Conservation (phyloP, 2,888 invertebrate genomes). For the Tetranychus truncatus region DNA sequence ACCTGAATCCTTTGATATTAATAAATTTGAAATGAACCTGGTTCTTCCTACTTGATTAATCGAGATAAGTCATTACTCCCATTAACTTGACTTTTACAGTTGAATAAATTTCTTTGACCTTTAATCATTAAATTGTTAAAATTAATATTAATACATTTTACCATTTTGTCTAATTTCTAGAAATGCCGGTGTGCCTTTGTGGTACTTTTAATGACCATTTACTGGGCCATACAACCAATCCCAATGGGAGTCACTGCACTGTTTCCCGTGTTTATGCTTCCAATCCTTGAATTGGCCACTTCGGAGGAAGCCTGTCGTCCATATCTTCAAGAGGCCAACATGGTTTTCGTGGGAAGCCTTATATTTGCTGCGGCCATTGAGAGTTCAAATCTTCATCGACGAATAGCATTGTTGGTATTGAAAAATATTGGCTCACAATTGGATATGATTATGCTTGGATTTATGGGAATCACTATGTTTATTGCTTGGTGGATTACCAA, state of each 20-base stretch:
- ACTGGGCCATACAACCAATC: constrained; percentile 28
- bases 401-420: constrained; percentile 18
- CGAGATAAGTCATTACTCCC: too few relatives aligned
- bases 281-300: constrained; percentile 18
- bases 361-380: constrained; percentile 21
- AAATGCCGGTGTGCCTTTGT: constrained; percentile 30
- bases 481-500: constrained; percentile 21
- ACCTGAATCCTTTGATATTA: too few relatives aligned
- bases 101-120: too few relatives aligned
- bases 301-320: constrained; percentile 21
- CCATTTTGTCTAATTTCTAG: not conserved
- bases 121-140: too few relatives aligned
- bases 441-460: constrained; percentile 15
- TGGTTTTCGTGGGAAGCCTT: constrained; percentile 20
- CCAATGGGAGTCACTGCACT: constrained; percentile 29
- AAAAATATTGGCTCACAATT: constrained; percentile 1
- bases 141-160: too few relatives aligned
- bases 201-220: constrained; percentile 30
- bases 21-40: too few relatives aligned
- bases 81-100: too few relatives aligned
- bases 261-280: constrained; percentile 22
- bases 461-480: constrained; percentile 20
- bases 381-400: constrained; percentile 16
- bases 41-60: too few relatives aligned
- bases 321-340: constrained; percentile 20